Conservation (phyloP, 2,113 vertebrate genomes). For the Tenebrosternarchus preto region DNA sequence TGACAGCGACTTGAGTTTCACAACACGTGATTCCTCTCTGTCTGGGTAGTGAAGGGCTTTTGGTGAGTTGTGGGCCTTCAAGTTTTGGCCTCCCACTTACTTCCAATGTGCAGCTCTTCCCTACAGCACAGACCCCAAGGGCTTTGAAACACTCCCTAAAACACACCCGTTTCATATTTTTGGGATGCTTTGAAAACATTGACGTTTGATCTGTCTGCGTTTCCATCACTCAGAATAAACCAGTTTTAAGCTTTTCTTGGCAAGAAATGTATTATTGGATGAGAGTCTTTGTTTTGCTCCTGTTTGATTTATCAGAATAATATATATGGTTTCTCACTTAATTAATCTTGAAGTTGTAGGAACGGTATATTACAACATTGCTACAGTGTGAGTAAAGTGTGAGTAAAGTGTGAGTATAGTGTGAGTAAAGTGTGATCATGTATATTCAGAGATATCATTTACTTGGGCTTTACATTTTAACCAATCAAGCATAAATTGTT, state of each 20-base stretch:
- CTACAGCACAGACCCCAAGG: slow-evolving; percentile 42
- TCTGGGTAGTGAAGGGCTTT: slow-evolving; percentile 24
- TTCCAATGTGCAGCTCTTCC: slow-evolving; percentile 11
- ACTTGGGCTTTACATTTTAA: background rate
- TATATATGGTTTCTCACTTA: background rate
- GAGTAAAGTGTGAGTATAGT: too few relatives aligned
- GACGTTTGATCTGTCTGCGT: slow-evolving; percentile 3
- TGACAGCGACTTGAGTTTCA: background rate
- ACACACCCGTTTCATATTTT: slow-evolving; percentile 49
- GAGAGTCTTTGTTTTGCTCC: background rate
- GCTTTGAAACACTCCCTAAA: slow-evolving; percentile 34
- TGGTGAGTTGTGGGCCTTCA: background rate
- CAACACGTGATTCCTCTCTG: slow-evolving; percentile 25
- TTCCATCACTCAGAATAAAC: background rate
- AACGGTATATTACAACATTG: background rate
- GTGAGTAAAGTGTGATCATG: too few relatives aligned
- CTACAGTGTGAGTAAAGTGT: background rate
- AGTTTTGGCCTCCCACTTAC: slow-evolving; percentile 11
- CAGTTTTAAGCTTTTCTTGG: slow-evolving; percentile 3
- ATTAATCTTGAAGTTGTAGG: background rate
- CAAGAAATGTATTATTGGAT: background rate
- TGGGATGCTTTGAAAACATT: slow-evolving; percentile 48
- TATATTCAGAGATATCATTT: background rate
- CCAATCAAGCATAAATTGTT: too few relatives aligned
- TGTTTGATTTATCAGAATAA: slow-evolving; percentile 1